These are phyloP conservation scores for Macaria notata DNA, from an alignment of 2,888 invertebrate genomes.

Conservation along the genomic window DNA sequence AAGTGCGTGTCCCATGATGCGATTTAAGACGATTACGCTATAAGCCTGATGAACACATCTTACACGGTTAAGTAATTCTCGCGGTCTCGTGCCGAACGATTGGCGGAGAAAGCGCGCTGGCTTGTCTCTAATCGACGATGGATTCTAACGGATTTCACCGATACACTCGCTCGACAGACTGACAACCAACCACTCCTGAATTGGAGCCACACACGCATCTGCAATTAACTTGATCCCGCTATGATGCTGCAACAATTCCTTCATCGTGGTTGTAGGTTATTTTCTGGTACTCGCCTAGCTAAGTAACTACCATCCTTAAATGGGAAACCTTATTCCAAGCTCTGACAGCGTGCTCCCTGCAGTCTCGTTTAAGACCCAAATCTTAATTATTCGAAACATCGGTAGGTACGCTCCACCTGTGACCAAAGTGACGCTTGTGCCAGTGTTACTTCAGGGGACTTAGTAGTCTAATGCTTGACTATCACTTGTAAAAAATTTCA, in stretches of 20 bases:
- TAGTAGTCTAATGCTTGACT: no score
- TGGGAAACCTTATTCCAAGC: no score
- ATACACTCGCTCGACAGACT: slow-evolving; percentile 37
- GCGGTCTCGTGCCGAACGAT: slow-evolving; percentile 45
- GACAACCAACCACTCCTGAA: slow-evolving; percentile 47
- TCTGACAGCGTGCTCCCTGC: no score
- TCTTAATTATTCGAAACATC: no score
- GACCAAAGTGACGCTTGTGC: no score
- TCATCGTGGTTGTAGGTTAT: neutral
- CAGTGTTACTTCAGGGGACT: no score
- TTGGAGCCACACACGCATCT: slow-evolving; percentile 50
- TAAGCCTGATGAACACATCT: slow-evolving; percentile 28
- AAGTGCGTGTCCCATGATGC: slow-evolving; percentile 12
- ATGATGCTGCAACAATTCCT: slow-evolving; percentile 1
- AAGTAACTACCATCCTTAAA: no score
- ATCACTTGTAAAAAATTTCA: no score
- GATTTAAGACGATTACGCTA: slow-evolving; percentile 18
- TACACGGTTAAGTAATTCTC: slow-evolving; percentile 41
- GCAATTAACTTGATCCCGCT: slow-evolving; percentile 31
- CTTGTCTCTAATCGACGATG: slow-evolving; percentile 45
- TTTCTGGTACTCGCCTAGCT: no score
- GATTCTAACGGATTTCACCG: slow-evolving; percentile 61
- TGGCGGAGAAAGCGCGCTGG: slow-evolving; percentile 53
- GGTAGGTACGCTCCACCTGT: no score
- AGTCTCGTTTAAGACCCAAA: no score